Base-by-base conservation (phyloP, 1,140 invertebrate genomes). In the Helicoverpa armigera region DNA sequence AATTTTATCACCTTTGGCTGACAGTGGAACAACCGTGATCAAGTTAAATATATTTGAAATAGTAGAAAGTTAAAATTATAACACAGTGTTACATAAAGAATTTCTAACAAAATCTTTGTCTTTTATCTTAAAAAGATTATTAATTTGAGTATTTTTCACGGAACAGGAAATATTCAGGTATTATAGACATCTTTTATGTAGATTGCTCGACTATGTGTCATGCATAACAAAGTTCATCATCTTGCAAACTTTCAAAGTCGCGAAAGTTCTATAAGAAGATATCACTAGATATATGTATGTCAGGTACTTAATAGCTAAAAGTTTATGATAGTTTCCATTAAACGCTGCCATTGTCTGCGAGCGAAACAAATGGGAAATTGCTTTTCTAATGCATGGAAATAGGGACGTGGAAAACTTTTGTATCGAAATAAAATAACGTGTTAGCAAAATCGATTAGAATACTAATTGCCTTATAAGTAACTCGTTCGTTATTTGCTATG, bases 371-470 rank as follows among this genome's bases (percentile, higher is more conserved):
- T 83, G 81, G 81, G 82, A 86, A 88, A 85, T 73, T 79, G 35
- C 54, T 54, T 86, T 88, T 84, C 79, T 84, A 85, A 85, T 85
- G 58, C 53, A 60, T 83, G 72, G 69, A 82, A 84, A 84, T 65
- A 83, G 74, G 73, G 31, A 50, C 81, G 81, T 81, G 72, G 80
- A 84, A 84, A 81, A 61, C 67, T 72, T 63, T 82, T 72, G 3
- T 76, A 48, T 48, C 35, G 56, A 16, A 48, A 48, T 75, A 14
- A 11, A 48, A 18, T 50, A 23, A 60, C n/a, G 16, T 69, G 56
- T 16, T 31, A 51, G 16, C 14, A 29, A 2, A 51, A 76, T 76
- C 56, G 43, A 29, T 69, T 50, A 13, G 23, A 61, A 3, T 61
- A 61, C 3, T 61, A 31, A 61, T 31, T 31, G 16, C 9, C 54